A percentile compares a stretch with the other conserved stretches of the same genome.
Evolutionary conservation across 2,797 vertebrate species (phyloP).

Genomic region (Epinephelus awoara): DNA sequence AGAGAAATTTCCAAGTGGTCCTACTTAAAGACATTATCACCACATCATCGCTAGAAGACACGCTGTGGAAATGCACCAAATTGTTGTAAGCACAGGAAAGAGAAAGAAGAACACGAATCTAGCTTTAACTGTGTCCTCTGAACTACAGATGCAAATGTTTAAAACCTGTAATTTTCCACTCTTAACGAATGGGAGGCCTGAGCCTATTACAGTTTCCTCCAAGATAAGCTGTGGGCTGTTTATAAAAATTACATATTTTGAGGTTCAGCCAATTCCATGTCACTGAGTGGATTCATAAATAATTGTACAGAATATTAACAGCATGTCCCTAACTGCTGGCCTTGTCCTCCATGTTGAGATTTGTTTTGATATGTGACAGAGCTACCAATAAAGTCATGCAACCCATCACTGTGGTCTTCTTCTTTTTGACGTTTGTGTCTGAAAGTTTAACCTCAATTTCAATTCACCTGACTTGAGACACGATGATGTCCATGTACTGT

Average conservation of each 20-base stretch:
- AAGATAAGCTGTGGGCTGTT: slow-evolving; percentile 42
- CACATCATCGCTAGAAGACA: background rate
- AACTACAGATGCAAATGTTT: slow-evolving; percentile 36
- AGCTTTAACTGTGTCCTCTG: too few relatives aligned
- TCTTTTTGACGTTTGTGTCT: too few relatives aligned
- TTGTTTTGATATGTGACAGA: too few relatives aligned
- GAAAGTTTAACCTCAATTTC: background rate
- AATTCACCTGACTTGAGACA: background rate
- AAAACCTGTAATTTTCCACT: slow-evolving; percentile 50
- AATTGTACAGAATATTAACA: slow-evolving; percentile 15
- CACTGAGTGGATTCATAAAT: slow-evolving; percentile 36
- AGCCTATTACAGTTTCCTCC: slow-evolving; percentile 47
- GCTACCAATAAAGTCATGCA: too few relatives aligned
- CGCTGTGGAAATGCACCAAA: background rate
- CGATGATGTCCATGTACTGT: background rate
- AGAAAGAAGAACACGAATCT: too few relatives aligned
- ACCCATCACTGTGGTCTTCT: too few relatives aligned
- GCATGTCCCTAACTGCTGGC: background rate
- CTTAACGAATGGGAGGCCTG: slow-evolving; percentile 32
- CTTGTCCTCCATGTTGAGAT: too few relatives aligned
- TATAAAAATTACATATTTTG: slow-evolving; percentile 41
- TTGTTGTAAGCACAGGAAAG: too few relatives aligned
- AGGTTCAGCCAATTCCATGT: slow-evolving; percentile 38
- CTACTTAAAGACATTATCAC: background rate
- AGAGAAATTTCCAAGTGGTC: background rate